Base-by-base conservation (phyloP, 2,888 invertebrate genomes). In the Parnassius glacialis region DNA sequence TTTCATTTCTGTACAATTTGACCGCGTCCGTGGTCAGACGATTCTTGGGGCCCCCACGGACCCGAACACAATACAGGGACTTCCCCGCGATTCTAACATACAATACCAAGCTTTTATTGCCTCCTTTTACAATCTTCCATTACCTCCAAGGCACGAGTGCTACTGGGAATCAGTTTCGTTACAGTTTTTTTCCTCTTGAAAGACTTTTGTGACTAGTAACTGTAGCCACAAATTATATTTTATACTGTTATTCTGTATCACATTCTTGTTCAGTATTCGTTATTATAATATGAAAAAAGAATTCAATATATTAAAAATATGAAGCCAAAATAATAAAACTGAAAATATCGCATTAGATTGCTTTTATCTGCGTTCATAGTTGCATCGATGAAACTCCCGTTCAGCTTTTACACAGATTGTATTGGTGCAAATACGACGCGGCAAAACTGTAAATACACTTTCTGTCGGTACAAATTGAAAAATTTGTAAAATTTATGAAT, bases 1-100 rank as follows among this genome's bases (percentile, higher is more conserved):
- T 91, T 91, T 90, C 91, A 91, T 91, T 91, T 91, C 91, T 91
- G 90, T 90, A 91, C 91, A 91, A 91, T 91, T 91, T 91, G 91
- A 90, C 89, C 91, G 90, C 86, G 85, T 80, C 85, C 85, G 88
- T 87, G 90, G 90, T 89, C 90, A 86, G 90, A 76, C 89, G 87
- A 86, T 86, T 87, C 88, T 86, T 87, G 83, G 84, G 84, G 80
- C 83, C 89, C 83, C 87, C 75, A 80, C 79, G 88, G 90, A 78
- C 81, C 83, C 85, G 81, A 83, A 82, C 76, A 90, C 89, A 90
- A 90, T 90, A 87, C 90, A 79, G 75, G 77, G 79, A 81, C 82
- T 85, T 87, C 90, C 89, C 88, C 83, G 84, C 85, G 89, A 86
- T 78, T 83, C 87, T 83, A 82, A 83, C 86, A 86, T 85, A 91